Conservation (phyloP, 2,797 vertebrate species). For the Hemitrygon akajei region DNA sequence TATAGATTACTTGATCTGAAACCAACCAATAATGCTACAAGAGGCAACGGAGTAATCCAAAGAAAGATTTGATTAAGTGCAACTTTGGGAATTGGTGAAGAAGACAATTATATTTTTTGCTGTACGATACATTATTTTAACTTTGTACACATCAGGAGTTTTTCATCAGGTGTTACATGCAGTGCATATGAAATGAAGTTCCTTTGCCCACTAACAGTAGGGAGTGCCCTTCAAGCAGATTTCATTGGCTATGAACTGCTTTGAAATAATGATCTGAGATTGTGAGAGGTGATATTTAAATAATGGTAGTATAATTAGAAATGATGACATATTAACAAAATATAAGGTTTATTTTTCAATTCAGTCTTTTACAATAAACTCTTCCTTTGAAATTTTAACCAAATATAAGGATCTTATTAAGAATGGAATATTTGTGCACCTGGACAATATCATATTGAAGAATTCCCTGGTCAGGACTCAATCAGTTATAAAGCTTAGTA, state of each 20-base stretch:
- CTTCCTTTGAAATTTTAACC: neutral
- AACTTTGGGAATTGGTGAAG: neutral
- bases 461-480: neutral
- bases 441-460: neutral
- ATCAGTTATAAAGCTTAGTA: neutral
- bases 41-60: neutral
- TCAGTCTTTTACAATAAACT: neutral
- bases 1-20: neutral
- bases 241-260: neutral
- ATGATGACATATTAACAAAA: neutral
- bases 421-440: neutral
- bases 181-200: neutral
- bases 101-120: neutral
- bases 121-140: neutral
- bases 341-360: neutral
- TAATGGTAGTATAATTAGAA: neutral
- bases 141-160: neutral
- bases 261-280: neutral
- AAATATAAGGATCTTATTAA: neutral
- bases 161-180: neutral
- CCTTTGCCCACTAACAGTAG: neutral
- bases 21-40: neutral
- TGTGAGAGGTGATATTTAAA: neutral
- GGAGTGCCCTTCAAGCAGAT: neutral
- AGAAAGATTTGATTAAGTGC: neutral